Evolutionary conservation across 2,888 invertebrate species (phyloP).

Genomic region (Anoncus sp.): DNA sequence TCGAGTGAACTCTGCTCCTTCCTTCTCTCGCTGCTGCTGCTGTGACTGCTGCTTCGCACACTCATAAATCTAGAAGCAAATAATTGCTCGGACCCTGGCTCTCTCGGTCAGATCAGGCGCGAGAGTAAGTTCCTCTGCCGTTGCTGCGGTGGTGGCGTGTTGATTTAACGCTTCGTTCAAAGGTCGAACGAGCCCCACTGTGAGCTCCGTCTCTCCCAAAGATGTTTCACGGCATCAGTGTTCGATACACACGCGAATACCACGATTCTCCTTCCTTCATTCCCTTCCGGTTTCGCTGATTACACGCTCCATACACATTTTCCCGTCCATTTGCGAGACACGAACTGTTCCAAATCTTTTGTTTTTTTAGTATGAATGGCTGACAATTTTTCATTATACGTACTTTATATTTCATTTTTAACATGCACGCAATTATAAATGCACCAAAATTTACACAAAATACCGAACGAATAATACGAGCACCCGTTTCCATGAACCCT

Average conservation of each 20-base stretch:
- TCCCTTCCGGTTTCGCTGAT: constrained; percentile 44
- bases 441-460: constrained; percentile 59
- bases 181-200: constrained; percentile 72
- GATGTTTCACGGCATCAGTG: constrained; percentile 54
- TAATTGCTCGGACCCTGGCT: constrained; percentile 79
- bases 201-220: constrained; percentile 51
- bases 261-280: constrained; percentile 33
- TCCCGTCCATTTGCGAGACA: not conserved
- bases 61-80: constrained; percentile 82
- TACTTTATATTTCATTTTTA: constrained; percentile 62
- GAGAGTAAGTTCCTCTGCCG: constrained; percentile 42
- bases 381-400: too few relatives aligned
- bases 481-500: constrained; percentile 65
- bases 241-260: constrained; percentile 37
- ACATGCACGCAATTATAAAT: constrained; percentile 43
- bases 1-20: constrained; percentile 59
- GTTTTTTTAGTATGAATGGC: too few relatives aligned
- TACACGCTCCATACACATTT: not conserved
- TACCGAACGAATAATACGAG: constrained; percentile 65
- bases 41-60: constrained; percentile 69
- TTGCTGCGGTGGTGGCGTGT: constrained; percentile 68
- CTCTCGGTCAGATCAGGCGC: constrained; percentile 74
- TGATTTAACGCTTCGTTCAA: constrained; percentile 80
- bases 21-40: constrained; percentile 51
- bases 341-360: not conserved